A percentile compares a stretch with the other conserved stretches of the same genome.
These are phyloP conservation scores for Gryllus bimaculatus DNA, from an alignment of 1,140 invertebrate genomes.

Conservation along the genomic window DNA sequence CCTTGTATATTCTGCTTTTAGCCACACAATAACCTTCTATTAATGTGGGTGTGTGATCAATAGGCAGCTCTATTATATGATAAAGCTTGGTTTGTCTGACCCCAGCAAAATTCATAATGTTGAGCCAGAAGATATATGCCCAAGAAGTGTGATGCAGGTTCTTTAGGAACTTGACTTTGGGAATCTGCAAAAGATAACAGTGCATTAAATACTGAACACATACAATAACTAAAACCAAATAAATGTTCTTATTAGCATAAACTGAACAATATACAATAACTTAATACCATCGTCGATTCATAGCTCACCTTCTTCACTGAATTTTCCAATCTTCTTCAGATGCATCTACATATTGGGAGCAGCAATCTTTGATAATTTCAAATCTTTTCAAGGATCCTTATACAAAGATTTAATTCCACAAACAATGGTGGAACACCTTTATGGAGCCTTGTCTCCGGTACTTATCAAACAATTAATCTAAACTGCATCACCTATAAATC, in stretches of 20 bases:
- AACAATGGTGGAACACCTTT: conserved; percentile 98
- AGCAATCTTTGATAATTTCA: conserved; percentile 75
- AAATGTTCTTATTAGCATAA: background rate
- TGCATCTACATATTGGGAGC: conserved; percentile 72
- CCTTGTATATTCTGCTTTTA: conserved; percentile 96
- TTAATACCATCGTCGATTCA: conserved; percentile 8
- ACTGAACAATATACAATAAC: background rate
- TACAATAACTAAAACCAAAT: background rate
- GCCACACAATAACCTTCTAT: conserved; percentile 96
- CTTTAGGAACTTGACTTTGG: conserved; percentile 39
- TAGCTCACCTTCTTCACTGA: conserved; percentile 52
- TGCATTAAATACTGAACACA: background rate
- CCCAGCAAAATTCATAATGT: conserved; percentile 87
- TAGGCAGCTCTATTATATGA: conserved; percentile 82
- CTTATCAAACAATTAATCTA: conserved; percentile 36
- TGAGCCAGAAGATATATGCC: conserved; percentile 93
- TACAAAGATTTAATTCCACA: conserved; percentile 87
- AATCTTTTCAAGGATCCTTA: conserved; percentile 67
- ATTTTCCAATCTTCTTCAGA: conserved; percentile 66
- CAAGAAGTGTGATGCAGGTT: conserved; percentile 91
- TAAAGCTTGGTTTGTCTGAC: conserved; percentile 71
- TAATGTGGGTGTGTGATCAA: conserved; percentile 95
- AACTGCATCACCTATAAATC: conserved; percentile 28
- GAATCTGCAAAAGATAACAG: conserved; percentile 23
- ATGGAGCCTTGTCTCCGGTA: conserved; percentile 61